phyloP scores from a whole-genome alignment of 2,888 invertebrate genomes.

The Drosophila trichaetosa region DNA sequence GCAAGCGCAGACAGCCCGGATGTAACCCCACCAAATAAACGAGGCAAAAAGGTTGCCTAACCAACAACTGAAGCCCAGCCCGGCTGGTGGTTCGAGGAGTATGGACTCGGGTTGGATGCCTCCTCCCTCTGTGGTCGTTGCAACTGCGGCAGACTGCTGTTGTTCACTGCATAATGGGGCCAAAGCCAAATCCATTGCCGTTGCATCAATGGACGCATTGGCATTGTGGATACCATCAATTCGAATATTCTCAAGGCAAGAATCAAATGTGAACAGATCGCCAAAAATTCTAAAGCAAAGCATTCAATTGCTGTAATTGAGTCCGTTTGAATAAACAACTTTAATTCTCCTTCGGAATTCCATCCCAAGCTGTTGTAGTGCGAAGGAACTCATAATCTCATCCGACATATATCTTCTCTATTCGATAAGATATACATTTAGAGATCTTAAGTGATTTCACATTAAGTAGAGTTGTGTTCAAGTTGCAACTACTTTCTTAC shows the following conservation, averaged over 20 bases:
- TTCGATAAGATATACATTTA: too few relatives aligned
- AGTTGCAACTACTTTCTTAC: not conserved
- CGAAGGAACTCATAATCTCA: not conserved
- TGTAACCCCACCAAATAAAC: conserved; percentile 63
- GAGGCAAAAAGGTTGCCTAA: conserved; percentile 44
- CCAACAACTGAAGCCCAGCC: conserved; percentile 3
- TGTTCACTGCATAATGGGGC: conserved; percentile 16
- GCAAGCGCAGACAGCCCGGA: conserved; percentile 29
- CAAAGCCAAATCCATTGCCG: conserved; percentile 33
- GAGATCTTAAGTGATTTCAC: not conserved
- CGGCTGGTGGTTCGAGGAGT: not conserved
- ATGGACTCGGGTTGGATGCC: not conserved
- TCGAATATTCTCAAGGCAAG: not conserved
- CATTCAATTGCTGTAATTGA: not conserved
- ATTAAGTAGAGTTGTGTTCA: too few relatives aligned
- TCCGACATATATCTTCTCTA: not conserved
- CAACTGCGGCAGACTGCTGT: conserved; percentile 7
- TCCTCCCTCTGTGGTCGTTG: not conserved
- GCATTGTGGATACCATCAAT: not conserved
- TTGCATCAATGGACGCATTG: conserved; percentile 22
- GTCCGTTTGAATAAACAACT: not conserved
- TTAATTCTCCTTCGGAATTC: not conserved
- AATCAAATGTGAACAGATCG: not conserved
- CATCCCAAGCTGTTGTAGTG: not conserved
- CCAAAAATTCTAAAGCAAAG: not conserved